phyloP scores from a whole-genome alignment of 2,888 invertebrate genomes.

The Falcaria lacertinaria region DNA sequence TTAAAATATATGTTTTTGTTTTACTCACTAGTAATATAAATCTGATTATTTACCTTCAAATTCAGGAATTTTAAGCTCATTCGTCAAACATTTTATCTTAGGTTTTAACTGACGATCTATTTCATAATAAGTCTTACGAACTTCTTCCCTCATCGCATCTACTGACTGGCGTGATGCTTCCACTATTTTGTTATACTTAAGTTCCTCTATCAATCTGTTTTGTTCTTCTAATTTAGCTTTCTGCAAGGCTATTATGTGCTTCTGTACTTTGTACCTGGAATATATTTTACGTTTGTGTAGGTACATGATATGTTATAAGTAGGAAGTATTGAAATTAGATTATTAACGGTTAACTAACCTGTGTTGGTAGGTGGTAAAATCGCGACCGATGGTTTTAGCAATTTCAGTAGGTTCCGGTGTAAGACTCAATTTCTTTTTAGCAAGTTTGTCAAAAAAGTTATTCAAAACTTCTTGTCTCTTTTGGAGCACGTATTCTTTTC shows the following conservation, averaged over 20 bases:
- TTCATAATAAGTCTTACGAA: constrained; percentile 77
- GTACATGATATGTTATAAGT: background rate
- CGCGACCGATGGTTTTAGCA: constrained; percentile 43
- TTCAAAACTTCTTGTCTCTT: constrained; percentile 51
- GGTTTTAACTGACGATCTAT: constrained; percentile 78
- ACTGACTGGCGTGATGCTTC: constrained; percentile 82
- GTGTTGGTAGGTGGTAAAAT: constrained; percentile 66
- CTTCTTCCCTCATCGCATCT: constrained; percentile 76
- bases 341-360: constrained; percentile 37
- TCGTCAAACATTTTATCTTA: constrained; percentile 76
- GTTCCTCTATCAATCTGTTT: constrained; percentile 84
- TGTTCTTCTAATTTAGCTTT: constrained; percentile 85
- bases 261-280: constrained; percentile 83
- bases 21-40: background rate
- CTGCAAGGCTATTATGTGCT: constrained; percentile 85
- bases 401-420: constrained; percentile 35
- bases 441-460: constrained; percentile 60
- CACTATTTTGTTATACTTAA: constrained; percentile 84
- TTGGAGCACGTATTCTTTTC: constrained; percentile 37
- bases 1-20: background rate
- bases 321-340: background rate
- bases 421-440: constrained; percentile 48
- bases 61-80: constrained; percentile 64
- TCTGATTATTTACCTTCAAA: constrained; percentile 52
- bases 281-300: too few relatives aligned